phyloP scores from a whole-genome alignment of 2,113 vertebrate genomes.

The Hucho hucho region DNA sequence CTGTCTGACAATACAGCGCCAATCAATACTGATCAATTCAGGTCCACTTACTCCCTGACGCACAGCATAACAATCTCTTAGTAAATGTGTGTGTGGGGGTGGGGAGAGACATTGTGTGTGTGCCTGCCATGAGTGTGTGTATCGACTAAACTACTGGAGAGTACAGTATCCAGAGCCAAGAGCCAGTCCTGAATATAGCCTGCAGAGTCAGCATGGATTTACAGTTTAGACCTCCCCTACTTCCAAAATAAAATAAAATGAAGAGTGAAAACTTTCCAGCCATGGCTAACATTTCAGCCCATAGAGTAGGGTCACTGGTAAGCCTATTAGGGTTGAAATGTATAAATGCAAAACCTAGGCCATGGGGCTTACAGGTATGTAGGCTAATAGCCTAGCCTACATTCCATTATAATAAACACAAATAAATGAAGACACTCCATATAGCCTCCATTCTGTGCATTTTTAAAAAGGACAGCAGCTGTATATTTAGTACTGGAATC shows the following conservation, averaged over 20 bases:
- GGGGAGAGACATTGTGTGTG: slow-evolving; percentile 12
- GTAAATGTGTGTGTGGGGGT: background rate
- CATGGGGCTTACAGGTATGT: too few species aligned
- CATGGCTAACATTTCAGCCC: slow-evolving; percentile 7
- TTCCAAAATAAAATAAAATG: slow-evolving; percentile 42
- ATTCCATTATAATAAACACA: too few species aligned
- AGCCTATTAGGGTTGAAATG: too few species aligned
- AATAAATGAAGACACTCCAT: too few species aligned
- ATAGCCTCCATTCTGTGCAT: background rate
- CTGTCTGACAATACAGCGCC: slow-evolving; percentile 54
- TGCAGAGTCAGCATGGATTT: slow-evolving; percentile 37
- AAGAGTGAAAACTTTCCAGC: slow-evolving; percentile 43
- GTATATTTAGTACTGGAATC: slow-evolving; percentile 33
- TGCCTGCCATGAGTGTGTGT: slow-evolving; percentile 17
- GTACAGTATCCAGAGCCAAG: too few species aligned
- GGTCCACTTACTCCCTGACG: slow-evolving; percentile 45
- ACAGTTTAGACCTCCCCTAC: slow-evolving; percentile 23
- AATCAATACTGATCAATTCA: slow-evolving; percentile 67
- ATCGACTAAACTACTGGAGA: too few species aligned
- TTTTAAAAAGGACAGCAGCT: background rate
- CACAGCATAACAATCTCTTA: slow-evolving; percentile 37
- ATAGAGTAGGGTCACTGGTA: too few species aligned
- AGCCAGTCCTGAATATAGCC: slow-evolving; percentile 17
- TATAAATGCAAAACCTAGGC: too few species aligned
- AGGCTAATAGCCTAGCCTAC: too few species aligned